Percentiles rank a stretch among this genome's conserved stretches.
Conservation (phyloP, 2,113 vertebrate species). For the Thryonomys swinderianus region DNA sequence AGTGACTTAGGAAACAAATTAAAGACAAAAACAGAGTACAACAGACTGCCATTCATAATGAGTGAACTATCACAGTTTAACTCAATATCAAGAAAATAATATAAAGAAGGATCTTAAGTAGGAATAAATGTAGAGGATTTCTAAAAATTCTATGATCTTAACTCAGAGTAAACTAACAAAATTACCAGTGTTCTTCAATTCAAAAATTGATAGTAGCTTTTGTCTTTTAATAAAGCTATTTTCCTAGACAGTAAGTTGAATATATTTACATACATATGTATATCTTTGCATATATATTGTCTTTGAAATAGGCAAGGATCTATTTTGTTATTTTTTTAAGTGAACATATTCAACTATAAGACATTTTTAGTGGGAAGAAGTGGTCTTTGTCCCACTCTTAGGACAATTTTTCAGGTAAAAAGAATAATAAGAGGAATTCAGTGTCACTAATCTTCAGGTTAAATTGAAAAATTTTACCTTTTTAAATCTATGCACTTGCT, state of each 20-base stretch:
- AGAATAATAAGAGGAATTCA: background rate
- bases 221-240: slow-evolving; percentile 4
- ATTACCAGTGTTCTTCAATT: background rate
- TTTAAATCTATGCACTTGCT: background rate
- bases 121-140: background rate
- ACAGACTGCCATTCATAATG: background rate
- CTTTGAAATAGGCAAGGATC: background rate
- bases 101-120: background rate
- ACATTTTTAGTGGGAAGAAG: background rate
- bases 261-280: background rate
- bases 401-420: background rate
- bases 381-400: background rate
- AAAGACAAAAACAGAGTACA: background rate
- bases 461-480: background rate
- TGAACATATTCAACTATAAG: background rate
- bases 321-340: background rate
- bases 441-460: slow-evolving; percentile 1
- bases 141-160: background rate
- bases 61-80: slow-evolving; percentile 35
- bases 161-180: background rate
- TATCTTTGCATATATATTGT: background rate
- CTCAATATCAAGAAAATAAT: slow-evolving; percentile 23
- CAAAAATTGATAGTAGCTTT: background rate
- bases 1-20: background rate
- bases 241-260: background rate